Evolutionary conservation across 2,113 vertebrate genomes (phyloP), one percentile per base, ranked within the genome.

Genomic region (Spheniscus mendiculus): DNA sequence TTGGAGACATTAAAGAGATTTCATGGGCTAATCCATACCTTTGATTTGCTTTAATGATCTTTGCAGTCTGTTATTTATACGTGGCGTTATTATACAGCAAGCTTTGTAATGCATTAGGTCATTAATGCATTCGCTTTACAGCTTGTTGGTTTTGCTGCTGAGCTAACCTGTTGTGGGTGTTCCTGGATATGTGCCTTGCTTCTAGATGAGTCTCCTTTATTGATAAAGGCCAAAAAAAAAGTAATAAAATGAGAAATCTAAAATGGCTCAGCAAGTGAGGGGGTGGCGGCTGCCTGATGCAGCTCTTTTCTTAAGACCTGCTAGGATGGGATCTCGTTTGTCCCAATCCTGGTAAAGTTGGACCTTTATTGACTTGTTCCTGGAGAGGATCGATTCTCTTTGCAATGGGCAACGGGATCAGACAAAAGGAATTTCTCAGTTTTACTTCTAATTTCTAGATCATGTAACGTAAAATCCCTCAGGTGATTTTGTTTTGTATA

Each of bases 41-140:
- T 74, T 95, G 96, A 97, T 95, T 95, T 36, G 83, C 77, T 95
- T 93, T 92, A 96, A 92, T 94, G 95, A 71, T 89, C 92, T 93
- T 71, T 93, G 79, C 76, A 81, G 88, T 71, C 88, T 30, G 62
- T 87, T 94, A 93, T 92, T 94, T 92, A 84, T 89, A 70, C 0
- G 1, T 3, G 11, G 72, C 40, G 36, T 85, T 90, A 81, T 92
- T 83, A 74, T 72, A 44, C 38, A 67, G 88, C 5, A 2, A 89
- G 83, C 86, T 87, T 52, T 90, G 84, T 66, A 86, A 77, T 66
- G 83, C 76, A 34, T 81, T 61, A 88, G 85, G 90, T 78, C 76
- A 42, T 90, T 84, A 87, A 79, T 2, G 15, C 47, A 0, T 34
- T 81, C 4, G 4, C 85, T 96, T 92, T 92, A 44, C 88, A 93